Conservation (phyloP, 2,113 vertebrate species). For the Balaenoptera acutorostrata region DNA sequence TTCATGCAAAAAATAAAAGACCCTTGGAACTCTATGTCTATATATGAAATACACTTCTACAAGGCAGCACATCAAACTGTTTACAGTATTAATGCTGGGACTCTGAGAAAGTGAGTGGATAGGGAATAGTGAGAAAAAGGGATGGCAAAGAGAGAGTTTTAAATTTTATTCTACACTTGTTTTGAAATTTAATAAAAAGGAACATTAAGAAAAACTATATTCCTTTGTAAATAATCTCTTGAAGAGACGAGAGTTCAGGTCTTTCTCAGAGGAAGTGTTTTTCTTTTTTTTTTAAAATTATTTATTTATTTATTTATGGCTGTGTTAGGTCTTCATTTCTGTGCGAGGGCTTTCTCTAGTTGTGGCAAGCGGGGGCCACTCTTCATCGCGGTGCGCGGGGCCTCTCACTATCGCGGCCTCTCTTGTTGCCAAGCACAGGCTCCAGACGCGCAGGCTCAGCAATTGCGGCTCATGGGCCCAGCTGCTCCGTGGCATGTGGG, state of each 20-base stretch:
- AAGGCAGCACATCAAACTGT: not conserved
- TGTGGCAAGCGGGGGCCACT: too few relatives aligned
- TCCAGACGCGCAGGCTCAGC: too few relatives aligned
- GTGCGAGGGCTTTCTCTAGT: too few relatives aligned
- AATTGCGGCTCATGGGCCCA: too few relatives aligned
- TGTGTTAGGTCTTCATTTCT: too few relatives aligned
- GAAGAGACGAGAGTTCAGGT: not conserved
- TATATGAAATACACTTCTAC: not conserved
- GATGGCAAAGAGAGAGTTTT: not conserved
- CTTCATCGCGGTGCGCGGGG: too few relatives aligned
- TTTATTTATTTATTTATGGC: too few relatives aligned
- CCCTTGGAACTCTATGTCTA: not conserved
- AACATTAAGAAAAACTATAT: not conserved
- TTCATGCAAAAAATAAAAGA: conserved; percentile 1
- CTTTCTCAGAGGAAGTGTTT: not conserved
- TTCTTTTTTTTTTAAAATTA: conserved; percentile 61
- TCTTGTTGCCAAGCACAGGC: too few relatives aligned
- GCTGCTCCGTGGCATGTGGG: too few relatives aligned
- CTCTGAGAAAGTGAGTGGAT: not conserved
- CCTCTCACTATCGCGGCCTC: too few relatives aligned
- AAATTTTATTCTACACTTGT: not conserved
- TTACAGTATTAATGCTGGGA: not conserved
- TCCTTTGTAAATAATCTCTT: not conserved
- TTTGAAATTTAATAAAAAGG: conserved; percentile 34
- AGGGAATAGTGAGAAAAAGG: not conserved